Evolutionary conservation across 2,797 vertebrate species (phyloP).

Genomic region (Falco cherrug): DNA sequence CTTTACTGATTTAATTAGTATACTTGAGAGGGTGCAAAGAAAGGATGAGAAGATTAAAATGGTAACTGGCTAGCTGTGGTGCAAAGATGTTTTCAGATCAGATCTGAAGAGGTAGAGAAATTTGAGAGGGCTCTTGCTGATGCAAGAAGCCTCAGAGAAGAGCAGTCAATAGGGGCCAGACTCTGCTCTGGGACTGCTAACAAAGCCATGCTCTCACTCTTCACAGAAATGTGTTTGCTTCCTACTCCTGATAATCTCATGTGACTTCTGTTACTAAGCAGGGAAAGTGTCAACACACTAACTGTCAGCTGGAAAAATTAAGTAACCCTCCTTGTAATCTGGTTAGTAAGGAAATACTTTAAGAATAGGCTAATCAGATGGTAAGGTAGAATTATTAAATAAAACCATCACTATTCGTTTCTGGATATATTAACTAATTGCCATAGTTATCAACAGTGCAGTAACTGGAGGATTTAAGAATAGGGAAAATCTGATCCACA

Average conservation of each 20-base stretch:
- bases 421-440: slow-evolving; percentile 18
- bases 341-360: slow-evolving; percentile 35
- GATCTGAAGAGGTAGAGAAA: slow-evolving; percentile 11
- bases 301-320: slow-evolving; percentile 41
- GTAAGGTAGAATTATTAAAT: neutral
- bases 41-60: neutral
- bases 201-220: slow-evolving; percentile 7
- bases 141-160: slow-evolving; percentile 28
- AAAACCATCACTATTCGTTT: neutral
- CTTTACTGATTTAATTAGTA: slow-evolving; percentile 31
- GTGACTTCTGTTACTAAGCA: slow-evolving; percentile 52
- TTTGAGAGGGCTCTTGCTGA: slow-evolving; percentile 6
- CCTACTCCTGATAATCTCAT: slow-evolving; percentile 12
- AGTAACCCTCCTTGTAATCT: slow-evolving; percentile 17
- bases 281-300: slow-evolving; percentile 9
- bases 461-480: neutral
- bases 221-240: slow-evolving; percentile 13
- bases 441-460: neutral
- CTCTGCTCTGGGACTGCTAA: neutral
- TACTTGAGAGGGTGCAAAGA: neutral
- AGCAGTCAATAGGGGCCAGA: neutral
- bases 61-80: neutral
- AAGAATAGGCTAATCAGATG: neutral
- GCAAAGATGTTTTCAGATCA: slow-evolving; percentile 5
- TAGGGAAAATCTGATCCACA: neutral